phyloP scores from a whole-genome alignment of 2,113 vertebrate genomes.

The Salvelinus alpinus region DNA sequence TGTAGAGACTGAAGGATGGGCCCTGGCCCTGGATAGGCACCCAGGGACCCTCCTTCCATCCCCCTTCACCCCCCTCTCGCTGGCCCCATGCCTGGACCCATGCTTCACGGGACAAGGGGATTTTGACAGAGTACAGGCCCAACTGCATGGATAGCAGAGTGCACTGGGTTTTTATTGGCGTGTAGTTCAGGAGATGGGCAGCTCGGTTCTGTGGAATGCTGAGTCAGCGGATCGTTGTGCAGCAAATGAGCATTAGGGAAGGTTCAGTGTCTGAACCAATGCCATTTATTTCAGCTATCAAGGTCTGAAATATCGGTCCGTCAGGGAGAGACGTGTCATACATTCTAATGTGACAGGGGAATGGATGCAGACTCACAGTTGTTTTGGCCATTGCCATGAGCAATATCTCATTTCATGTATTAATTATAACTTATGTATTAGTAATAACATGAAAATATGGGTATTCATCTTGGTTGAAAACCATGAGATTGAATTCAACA shows the following conservation, averaged over 20 bases:
- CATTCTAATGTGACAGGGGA: conserved; percentile 35
- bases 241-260: conserved; percentile 37
- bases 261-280: conserved; percentile 31
- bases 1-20: conserved; percentile 52
- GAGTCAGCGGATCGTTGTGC: conserved; percentile 64
- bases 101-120: conserved; percentile 35
- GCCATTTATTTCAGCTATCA: conserved; percentile 49
- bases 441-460: too few relatives aligned
- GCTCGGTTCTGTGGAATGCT: conserved; percentile 40
- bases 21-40: conserved; percentile 24
- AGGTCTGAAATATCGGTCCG: conserved; percentile 18
- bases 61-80: conserved; percentile 80
- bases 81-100: conserved; percentile 57
- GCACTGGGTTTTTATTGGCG: conserved; percentile 60
- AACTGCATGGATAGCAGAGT: conserved; percentile 32
- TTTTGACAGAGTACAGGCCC: conserved; percentile 57
- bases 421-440: too few relatives aligned
- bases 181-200: conserved; percentile 54
- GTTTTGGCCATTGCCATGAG: background rate
- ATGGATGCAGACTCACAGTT: background rate
- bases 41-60: conserved; percentile 72
- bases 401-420: too few relatives aligned
- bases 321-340: conserved; percentile 28
- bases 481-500: too few relatives aligned
- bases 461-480: too few relatives aligned